Base-by-base conservation (phyloP, 2,797 vertebrate species). In the Tragelaphus oryx region DNA sequence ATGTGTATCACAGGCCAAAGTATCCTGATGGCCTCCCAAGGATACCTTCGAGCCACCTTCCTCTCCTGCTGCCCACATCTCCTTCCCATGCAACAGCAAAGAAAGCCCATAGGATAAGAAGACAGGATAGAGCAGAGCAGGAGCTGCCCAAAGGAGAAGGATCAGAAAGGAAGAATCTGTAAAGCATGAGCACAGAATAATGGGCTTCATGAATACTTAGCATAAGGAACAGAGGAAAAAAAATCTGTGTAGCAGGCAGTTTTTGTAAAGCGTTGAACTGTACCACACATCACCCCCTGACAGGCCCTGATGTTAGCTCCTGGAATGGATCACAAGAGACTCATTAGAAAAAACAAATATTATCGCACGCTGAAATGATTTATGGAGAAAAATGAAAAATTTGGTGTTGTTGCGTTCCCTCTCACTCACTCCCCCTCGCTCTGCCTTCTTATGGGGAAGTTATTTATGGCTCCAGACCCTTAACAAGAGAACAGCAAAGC, bases 291-390 rank as follows among this genome's bases (percentile, higher is more conserved):
- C 98, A 98, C 97, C 97, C 98, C 98, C 98, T 98, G 98, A 98
- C 98, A 99, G 98, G 98, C 98, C 98, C 98, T 98, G 98, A 98
- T 99, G 99, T 98, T 98, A 98, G 98, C 98, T 98, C 98, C 98
- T 97, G 97, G 98, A 99, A 99, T 99, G 98, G 98, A 98, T 99
- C 99, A 98, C 99, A 98, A 97, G 98, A 99, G 98, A 98, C 98
- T 98, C 98, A 98, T 98, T 99, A 99, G 99, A 99, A 99, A 98
- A 99, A 99, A 98, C 99, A 99, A 99, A 99, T 99, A 99, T 99
- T 99, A 99, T 99, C 98, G 98, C 98, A 99, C 98, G 98, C 98
- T 98, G 98, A 98, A 98, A 99, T 99, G 99, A 99, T 99, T 99
- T 99, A 99, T 99, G 98, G 99, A 98, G 98, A 98, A 98, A 99